Conservation (phyloP, 2,797 vertebrate genomes). For the Phylloscopus collybita region DNA sequence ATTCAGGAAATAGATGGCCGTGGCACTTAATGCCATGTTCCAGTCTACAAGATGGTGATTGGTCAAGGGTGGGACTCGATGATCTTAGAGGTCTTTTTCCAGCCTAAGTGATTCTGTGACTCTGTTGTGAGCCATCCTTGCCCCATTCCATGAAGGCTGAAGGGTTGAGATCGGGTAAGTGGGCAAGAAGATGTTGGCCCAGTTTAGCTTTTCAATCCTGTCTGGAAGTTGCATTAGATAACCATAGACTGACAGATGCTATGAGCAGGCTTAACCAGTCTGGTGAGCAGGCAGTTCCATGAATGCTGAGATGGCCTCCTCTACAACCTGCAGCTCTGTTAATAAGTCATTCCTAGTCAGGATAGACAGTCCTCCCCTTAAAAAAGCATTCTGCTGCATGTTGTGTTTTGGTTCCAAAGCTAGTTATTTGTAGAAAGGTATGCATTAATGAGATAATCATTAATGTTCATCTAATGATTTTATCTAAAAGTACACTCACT, state of each 20-base stretch:
- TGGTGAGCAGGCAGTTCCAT: not conserved
- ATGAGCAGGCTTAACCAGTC: not conserved
- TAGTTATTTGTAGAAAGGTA: not conserved
- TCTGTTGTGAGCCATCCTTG: not conserved
- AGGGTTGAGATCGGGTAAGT: not conserved
- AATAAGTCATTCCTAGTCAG: not conserved
- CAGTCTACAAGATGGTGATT: not conserved
- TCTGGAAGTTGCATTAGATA: not conserved
- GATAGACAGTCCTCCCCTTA: not conserved
- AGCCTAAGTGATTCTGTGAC: not conserved
- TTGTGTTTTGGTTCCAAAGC: not conserved
- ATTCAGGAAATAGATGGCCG: rapidly evolving
- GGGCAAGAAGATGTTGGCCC: not conserved
- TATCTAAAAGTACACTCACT: not conserved
- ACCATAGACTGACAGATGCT: not conserved
- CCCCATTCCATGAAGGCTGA: not conserved
- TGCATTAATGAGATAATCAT: not conserved
- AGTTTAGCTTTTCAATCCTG: not conserved
- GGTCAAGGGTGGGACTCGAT: not conserved
- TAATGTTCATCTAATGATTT: not conserved
- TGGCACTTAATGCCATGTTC: no score
- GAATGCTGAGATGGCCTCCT: not conserved
- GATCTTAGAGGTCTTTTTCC: not conserved
- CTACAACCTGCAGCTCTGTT: no score
- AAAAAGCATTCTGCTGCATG: not conserved